phyloP scores from a whole-genome alignment of 2,797 vertebrate species.

The Hozukius guyotensis region DNA sequence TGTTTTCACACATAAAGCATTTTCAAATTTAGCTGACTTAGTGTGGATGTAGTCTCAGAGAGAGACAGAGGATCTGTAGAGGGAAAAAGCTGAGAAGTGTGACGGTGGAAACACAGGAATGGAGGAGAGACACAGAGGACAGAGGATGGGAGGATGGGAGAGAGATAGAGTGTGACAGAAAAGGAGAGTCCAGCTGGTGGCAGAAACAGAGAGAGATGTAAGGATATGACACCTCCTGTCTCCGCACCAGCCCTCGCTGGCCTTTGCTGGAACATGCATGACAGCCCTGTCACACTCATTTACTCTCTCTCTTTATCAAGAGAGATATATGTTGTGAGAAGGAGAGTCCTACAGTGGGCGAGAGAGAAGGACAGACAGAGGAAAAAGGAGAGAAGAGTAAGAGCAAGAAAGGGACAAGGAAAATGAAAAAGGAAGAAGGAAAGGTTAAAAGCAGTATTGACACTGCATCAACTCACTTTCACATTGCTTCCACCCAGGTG shows the following conservation, averaged over 20 bases:
- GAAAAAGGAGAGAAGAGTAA: conserved; percentile 64
- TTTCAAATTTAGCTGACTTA: not conserved
- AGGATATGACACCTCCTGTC: conserved; percentile 95
- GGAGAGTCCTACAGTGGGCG: conserved; percentile 14
- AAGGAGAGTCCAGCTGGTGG: conserved; percentile 76
- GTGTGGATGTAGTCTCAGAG: not conserved
- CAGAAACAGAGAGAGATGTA: conserved; percentile 83
- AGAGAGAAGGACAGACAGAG: conserved; percentile 19
- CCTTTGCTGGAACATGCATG: conserved; percentile 77
- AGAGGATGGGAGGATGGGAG: conserved; percentile 12
- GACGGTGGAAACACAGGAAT: conserved; percentile 16
- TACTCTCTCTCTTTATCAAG: conserved; percentile 63
- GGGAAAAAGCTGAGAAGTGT: conserved; percentile 21
- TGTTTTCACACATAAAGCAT: not conserved
- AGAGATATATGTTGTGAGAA: conserved; percentile 33
- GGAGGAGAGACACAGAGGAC: conserved; percentile 33
- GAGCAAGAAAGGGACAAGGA: not conserved
- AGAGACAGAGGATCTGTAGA: conserved; percentile 5
- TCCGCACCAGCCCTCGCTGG: conserved; percentile 61
- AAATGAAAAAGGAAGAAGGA: not conserved
- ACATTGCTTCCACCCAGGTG: conserved; percentile 85
- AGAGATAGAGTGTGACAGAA: conserved; percentile 67
- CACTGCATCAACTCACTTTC: conserved; percentile 91
- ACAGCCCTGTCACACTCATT: conserved; percentile 90
- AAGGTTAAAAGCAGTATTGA: conserved; percentile 79